Conservation (phyloP, 2,888 invertebrate species). For the Thereva unica region DNA sequence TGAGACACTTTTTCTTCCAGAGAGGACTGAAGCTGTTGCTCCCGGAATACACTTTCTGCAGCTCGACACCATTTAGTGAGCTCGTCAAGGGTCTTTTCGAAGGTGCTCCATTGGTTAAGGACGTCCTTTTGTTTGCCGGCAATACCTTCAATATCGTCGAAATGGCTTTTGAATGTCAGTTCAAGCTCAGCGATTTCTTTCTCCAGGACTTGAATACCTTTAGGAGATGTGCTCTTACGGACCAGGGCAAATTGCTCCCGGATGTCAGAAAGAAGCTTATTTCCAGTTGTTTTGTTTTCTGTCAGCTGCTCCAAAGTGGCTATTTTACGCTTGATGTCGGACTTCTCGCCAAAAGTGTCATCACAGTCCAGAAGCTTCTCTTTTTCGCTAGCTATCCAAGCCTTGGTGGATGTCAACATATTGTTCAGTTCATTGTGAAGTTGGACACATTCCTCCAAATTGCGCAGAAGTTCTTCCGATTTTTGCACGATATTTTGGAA, state of each 20-base stretch:
- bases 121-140: slow-evolving; percentile 76
- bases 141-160: slow-evolving; percentile 68
- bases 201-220: slow-evolving; percentile 74
- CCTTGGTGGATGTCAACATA: slow-evolving; percentile 74
- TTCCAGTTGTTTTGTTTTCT: slow-evolving; percentile 68
- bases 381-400: slow-evolving; percentile 80
- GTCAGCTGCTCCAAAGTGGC: slow-evolving; percentile 68
- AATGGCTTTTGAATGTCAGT: slow-evolving; percentile 68
- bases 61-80: slow-evolving; percentile 85
- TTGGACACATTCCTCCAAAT: slow-evolving; percentile 83
- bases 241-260: slow-evolving; percentile 69
- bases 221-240: slow-evolving; percentile 77
- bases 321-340: slow-evolving; percentile 75
- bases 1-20: slow-evolving; percentile 80
- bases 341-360: slow-evolving; percentile 82
- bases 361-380: slow-evolving; percentile 81
- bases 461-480: slow-evolving; percentile 82
- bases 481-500: slow-evolving; percentile 86
- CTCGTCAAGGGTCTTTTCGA: slow-evolving; percentile 78
- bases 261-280: slow-evolving; percentile 69
- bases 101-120: slow-evolving; percentile 82
- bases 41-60: slow-evolving; percentile 82
- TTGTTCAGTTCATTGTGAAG: slow-evolving; percentile 81
- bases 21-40: slow-evolving; percentile 81
- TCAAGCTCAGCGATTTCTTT: slow-evolving; percentile 74